These are phyloP conservation scores for Hofmannophila pseudospretella DNA, from an alignment of 2,888 invertebrate species.

Conservation along the genomic window DNA sequence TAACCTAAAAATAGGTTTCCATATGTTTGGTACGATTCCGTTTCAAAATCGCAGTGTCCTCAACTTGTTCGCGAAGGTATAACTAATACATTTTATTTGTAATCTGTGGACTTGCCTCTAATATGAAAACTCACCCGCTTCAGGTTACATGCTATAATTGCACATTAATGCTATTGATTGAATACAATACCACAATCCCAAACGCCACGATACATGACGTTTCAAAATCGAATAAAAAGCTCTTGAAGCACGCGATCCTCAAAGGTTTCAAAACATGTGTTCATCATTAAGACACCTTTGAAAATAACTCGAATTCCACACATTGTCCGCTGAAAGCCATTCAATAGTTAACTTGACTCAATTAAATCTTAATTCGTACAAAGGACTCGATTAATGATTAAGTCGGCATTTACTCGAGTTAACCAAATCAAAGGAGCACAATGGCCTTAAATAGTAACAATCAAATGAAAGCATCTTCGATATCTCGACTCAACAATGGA, in stretches of 20 bases:
- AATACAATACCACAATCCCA: constrained; percentile 21
- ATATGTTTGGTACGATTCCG: too few relatives aligned
- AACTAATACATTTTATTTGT: too few relatives aligned
- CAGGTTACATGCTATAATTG: too few relatives aligned
- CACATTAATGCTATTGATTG: too few relatives aligned
- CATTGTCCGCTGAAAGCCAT: constrained; percentile 45
- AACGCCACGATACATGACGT: constrained; percentile 5
- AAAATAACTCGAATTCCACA: constrained; percentile 61
- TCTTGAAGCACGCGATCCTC: constrained; percentile 47
- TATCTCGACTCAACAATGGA: constrained; percentile 63
- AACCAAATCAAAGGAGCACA: constrained; percentile 62
- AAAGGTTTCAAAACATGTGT: constrained; percentile 53
- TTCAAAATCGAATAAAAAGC: constrained; percentile 27
- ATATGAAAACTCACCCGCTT: too few relatives aligned
- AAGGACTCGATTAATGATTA: constrained; percentile 76
- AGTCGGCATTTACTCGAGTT: constrained; percentile 73
- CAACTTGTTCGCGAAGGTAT: too few relatives aligned
- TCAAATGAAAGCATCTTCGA: constrained; percentile 65
- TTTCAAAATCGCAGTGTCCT: too few relatives aligned
- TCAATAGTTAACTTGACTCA: constrained; percentile 65
- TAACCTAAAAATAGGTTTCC: too few relatives aligned
- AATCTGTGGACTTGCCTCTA: too few relatives aligned
- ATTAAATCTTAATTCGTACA: constrained; percentile 77
- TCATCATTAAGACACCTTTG: constrained; percentile 57
- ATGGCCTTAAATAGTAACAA: constrained; percentile 73